Percentiles rank a stretch among this genome's conserved stretches.
phyloP scores from a whole-genome alignment of 2,888 invertebrate genomes.

The Orchestes rusci region DNA sequence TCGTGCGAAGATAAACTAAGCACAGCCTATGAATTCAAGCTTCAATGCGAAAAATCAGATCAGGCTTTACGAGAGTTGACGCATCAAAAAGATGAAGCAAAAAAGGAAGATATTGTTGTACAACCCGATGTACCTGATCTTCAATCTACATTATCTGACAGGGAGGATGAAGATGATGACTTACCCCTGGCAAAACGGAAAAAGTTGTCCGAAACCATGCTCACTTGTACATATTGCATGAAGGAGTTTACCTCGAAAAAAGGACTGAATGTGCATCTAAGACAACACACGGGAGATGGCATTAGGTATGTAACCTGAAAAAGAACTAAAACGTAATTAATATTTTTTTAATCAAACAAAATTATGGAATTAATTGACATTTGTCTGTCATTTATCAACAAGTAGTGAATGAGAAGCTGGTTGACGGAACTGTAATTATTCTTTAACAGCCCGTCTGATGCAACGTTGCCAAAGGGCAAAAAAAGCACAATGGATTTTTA shows the following conservation, averaged over 20 bases:
- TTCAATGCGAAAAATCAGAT: conserved; percentile 43
- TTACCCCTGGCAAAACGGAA: conserved; percentile 28
- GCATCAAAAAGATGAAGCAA: conserved; percentile 17
- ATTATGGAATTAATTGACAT: no score
- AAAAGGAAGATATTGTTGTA: conserved; percentile 33
- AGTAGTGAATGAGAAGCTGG: no score
- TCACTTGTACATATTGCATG: conserved; percentile 38
- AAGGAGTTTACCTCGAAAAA: conserved; percentile 37
- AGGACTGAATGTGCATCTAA: conserved; percentile 38
- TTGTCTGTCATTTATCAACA: no score
- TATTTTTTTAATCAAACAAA: no score
- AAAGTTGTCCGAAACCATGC: conserved; percentile 15
- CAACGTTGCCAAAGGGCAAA: no score
- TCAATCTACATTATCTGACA: no score
- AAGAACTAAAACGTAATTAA: no score
- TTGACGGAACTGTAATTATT: no score
- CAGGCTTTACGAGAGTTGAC: conserved; percentile 35
- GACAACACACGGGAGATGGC: conserved; percentile 39
- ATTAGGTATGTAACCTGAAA: conserved; percentile 29
- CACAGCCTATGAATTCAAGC: conserved; percentile 41
- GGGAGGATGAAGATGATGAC: conserved; percentile 32
- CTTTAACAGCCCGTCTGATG: no score
- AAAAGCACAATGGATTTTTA: no score
- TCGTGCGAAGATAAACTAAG: conserved; percentile 40
- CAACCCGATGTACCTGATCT: conserved; percentile 32